Evolutionary conservation across 1,140 invertebrate genomes (phyloP).

Genomic region (Ganaspis sp.): DNA sequence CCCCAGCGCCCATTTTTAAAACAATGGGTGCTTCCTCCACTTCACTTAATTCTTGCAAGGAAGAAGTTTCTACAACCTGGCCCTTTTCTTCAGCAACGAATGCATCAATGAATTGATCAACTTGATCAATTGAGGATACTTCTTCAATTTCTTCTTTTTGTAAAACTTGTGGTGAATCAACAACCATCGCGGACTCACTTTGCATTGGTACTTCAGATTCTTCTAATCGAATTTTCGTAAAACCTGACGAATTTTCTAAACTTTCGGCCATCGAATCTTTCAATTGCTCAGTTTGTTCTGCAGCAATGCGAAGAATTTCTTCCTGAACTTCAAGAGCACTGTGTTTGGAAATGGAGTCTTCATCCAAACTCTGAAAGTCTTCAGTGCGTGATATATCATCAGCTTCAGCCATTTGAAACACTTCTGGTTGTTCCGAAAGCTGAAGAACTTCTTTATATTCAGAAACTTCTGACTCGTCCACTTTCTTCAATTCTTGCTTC

Average conservation of each 20-base stretch:
- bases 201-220: background rate
- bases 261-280: background rate
- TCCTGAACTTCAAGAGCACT: background rate
- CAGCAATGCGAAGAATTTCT: background rate
- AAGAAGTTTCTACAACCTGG: background rate
- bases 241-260: background rate
- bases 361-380: background rate
- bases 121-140: background rate
- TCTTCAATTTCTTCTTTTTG: background rate
- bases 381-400: slow-evolving; percentile 15
- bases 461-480: slow-evolving; percentile 40
- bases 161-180: background rate
- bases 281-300: background rate
- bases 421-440: slow-evolving; percentile 37
- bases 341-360: background rate
- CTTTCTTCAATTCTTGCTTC: background rate
- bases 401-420: slow-evolving; percentile 23
- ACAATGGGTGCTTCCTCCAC: background rate
- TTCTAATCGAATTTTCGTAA: background rate
- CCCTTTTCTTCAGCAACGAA: background rate
- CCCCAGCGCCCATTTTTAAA: background rate
- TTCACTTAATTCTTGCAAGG: background rate
- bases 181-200: background rate
- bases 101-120: background rate
- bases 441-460: slow-evolving; percentile 27